phyloP scores from a whole-genome alignment of 2,888 invertebrate species.

The Rhynchonema sp. region DNA sequence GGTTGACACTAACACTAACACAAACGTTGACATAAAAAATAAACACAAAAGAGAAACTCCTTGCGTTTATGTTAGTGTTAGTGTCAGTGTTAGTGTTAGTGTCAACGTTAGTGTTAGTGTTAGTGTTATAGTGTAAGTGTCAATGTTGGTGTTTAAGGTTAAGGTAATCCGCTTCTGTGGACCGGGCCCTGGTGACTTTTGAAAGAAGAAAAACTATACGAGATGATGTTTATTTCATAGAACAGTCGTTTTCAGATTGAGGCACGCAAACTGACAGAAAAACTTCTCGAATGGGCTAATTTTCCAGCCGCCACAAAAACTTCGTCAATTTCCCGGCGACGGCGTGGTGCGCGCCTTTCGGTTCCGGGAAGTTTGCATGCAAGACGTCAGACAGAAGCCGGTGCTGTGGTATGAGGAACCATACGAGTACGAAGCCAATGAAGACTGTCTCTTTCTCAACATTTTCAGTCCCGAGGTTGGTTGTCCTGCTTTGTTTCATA shows the following conservation, averaged over 20 bases:
- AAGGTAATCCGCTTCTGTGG: too few relatives aligned
- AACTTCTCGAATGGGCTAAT: too few relatives aligned
- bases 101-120: too few relatives aligned
- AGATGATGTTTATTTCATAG: not conserved
- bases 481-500: not conserved
- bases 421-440: conserved; percentile 52
- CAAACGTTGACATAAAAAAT: too few relatives aligned
- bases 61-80: too few relatives aligned
- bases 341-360: conserved; percentile 16
- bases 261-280: not conserved
- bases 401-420: conserved; percentile 8
- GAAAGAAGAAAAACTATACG: not conserved
- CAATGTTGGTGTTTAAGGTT: too few relatives aligned
- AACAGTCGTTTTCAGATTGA: too few relatives aligned
- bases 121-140: too few relatives aligned
- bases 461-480: conserved; percentile 57
- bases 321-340: conserved; percentile 18
- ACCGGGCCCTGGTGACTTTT: too few relatives aligned
- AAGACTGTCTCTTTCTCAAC: conserved; percentile 83
- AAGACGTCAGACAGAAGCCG: conserved; percentile 19
- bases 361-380: conserved; percentile 18
- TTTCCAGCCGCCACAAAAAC: conserved; percentile 18
- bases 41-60: too few relatives aligned
- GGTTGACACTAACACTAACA: too few relatives aligned
- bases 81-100: too few relatives aligned